Evolutionary conservation across 2,797 vertebrate species (phyloP).

Genomic region (Galaxias olidus): DNA sequence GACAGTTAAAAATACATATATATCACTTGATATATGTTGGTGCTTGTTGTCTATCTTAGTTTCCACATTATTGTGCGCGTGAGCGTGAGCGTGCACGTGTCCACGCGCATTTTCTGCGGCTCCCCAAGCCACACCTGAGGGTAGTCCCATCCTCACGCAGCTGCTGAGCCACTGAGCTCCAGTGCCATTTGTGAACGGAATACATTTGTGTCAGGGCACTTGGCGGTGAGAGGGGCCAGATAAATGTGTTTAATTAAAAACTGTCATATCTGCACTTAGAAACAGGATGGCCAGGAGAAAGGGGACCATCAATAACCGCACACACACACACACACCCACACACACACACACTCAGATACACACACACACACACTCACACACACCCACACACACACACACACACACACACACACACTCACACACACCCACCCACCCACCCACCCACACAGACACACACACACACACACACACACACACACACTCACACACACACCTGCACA

Average conservation of each 20-base stretch:
- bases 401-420: not conserved
- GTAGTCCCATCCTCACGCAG: conserved; percentile 56
- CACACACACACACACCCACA: conserved; percentile 7
- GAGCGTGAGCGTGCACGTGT: not conserved
- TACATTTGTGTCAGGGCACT: conserved; percentile 74
- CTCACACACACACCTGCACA: too few relatives aligned
- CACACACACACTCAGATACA: conserved; percentile 8
- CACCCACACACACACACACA: conserved; percentile 2
- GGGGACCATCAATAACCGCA: conserved; percentile 71
- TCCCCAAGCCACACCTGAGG: conserved; percentile 46
- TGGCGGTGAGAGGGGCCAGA: conserved; percentile 65
- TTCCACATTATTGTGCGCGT: too few relatives aligned
- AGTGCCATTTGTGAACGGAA: conserved; percentile 74
- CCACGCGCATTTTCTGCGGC: conserved; percentile 5
- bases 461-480: too few relatives aligned
- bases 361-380: not conserved
- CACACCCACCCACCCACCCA: not conserved
- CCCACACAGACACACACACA: not conserved
- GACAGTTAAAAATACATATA: too few relatives aligned
- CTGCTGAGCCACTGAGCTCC: conserved; percentile 60
- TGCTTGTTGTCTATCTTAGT: too few relatives aligned
- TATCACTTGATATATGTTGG: too few relatives aligned
- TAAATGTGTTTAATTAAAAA: conserved; percentile 84
- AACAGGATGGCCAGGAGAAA: conserved; percentile 63
- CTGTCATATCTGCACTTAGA: conserved; percentile 80